These are phyloP conservation scores for Archilochus colubris DNA, from an alignment of 2,113 vertebrate species.

Conservation along the genomic window DNA sequence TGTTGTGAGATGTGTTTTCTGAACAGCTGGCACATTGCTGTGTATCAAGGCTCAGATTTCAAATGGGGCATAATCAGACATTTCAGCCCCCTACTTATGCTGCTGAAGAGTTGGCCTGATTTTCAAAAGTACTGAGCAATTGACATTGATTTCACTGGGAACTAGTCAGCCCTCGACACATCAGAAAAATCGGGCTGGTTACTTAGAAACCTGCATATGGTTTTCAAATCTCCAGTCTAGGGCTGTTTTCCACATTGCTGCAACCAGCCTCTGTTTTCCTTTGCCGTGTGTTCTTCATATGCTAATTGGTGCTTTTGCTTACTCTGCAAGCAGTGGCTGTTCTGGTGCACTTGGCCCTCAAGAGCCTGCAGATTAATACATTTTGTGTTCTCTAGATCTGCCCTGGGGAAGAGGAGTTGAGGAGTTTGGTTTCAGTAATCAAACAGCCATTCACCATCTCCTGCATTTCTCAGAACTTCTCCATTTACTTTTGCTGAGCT, in stretches of 20 bases:
- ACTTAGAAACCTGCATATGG: slow-evolving; percentile 5
- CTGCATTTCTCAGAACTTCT: background rate
- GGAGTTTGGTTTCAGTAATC: background rate
- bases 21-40: background rate
- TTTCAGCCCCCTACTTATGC: background rate
- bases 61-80: slow-evolving; percentile 15
- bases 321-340: background rate
- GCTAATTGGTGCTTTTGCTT: background rate
- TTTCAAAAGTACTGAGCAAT: slow-evolving; percentile 21
- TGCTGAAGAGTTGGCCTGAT: slow-evolving; percentile 20
- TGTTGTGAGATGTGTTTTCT: background rate
- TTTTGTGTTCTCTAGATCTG: background rate
- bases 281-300: background rate
- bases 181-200: slow-evolving; percentile 10
- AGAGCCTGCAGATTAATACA: background rate
- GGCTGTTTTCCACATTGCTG: background rate
- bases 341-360: background rate
- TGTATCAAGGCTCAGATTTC: background rate
- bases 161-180: background rate
- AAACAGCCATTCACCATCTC: background rate
- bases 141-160: slow-evolving; percentile 7
- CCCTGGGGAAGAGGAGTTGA: background rate
- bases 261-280: background rate
- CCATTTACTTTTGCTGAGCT: background rate
- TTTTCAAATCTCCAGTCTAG: background rate